Conservation (phyloP, 2,797 vertebrate genomes). For the Anguilla pacifica region DNA sequence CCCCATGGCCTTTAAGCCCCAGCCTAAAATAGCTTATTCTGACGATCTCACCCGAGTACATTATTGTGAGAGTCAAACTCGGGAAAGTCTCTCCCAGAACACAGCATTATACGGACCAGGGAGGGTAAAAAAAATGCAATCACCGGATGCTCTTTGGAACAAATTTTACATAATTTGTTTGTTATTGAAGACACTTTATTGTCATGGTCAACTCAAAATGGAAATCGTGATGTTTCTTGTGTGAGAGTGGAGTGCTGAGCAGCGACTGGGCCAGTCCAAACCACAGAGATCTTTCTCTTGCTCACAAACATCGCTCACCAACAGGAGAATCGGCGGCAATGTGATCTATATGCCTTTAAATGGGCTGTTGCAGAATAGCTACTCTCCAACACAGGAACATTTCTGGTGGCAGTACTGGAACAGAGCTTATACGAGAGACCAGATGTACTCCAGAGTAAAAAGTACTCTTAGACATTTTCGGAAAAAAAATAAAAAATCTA, state of each 20-base stretch:
- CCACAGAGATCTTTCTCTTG: neutral
- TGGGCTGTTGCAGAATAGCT: neutral
- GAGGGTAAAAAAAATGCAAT: neutral
- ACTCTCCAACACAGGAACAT: neutral
- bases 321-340: neutral
- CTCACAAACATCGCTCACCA: neutral
- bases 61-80: neutral
- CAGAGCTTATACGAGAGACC: no score
- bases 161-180: neutral
- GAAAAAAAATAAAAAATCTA: no score
- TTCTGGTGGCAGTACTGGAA: no score
- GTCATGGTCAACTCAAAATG: neutral
- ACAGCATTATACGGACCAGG: neutral
- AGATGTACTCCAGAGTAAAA: no score
- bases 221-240: neutral
- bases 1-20: neutral
- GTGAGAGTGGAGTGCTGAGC: neutral
- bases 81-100: neutral
- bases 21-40: neutral
- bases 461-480: no score
- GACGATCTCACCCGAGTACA: neutral
- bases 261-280: neutral
- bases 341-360: neutral
- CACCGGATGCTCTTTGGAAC: neutral
- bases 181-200: neutral